Evolutionary conservation across 2,888 invertebrate species (phyloP).

Genomic region (Copidosoma aretas): DNA sequence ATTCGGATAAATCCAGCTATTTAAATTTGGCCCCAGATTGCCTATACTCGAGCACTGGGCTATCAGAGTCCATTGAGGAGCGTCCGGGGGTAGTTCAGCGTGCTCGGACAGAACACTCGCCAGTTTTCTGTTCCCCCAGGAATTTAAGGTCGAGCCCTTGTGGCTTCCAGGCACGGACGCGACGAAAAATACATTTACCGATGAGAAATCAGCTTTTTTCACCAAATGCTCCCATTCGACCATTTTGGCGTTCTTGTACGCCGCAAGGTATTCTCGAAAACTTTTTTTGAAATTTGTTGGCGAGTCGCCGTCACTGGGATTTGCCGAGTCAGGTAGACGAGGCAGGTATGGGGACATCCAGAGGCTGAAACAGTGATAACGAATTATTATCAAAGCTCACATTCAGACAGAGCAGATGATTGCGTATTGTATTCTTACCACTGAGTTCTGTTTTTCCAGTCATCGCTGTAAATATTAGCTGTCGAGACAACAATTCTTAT

Average conservation of each 20-base stretch:
- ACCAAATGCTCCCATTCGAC: constrained; percentile 78
- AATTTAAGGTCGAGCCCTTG: constrained; percentile 62
- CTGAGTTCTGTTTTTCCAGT: constrained; percentile 95
- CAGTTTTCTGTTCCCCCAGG: constrained; percentile 70
- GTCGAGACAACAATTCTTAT: constrained; percentile 88
- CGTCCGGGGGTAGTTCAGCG: constrained; percentile 65
- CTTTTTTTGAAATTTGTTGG: constrained; percentile 82
- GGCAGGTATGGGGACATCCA: constrained; percentile 89
- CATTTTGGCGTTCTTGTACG: constrained; percentile 75
- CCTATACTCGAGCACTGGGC: constrained; percentile 94
- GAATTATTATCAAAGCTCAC: neutral
- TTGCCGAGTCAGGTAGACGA: constrained; percentile 66
- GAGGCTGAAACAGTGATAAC: constrained; percentile 65
- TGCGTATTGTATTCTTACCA: constrained; percentile 66
- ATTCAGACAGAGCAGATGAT: constrained; percentile 1
- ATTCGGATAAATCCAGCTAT: constrained; percentile 79
- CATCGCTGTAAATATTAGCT: constrained; percentile 87
- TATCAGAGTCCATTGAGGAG: constrained; percentile 72
- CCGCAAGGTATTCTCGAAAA: constrained; percentile 76
- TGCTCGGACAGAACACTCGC: constrained; percentile 67
- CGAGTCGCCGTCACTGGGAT: constrained; percentile 75
- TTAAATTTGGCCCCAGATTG: constrained; percentile 73
- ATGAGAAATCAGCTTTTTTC: constrained; percentile 80
- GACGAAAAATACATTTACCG: constrained; percentile 83
- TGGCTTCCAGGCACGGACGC: constrained; percentile 87